A percentile compares a stretch with the other conserved stretches of the same genome.
Conservation (phyloP, 2,797 vertebrate genomes). For the Dicrostonyx torquatus region DNA sequence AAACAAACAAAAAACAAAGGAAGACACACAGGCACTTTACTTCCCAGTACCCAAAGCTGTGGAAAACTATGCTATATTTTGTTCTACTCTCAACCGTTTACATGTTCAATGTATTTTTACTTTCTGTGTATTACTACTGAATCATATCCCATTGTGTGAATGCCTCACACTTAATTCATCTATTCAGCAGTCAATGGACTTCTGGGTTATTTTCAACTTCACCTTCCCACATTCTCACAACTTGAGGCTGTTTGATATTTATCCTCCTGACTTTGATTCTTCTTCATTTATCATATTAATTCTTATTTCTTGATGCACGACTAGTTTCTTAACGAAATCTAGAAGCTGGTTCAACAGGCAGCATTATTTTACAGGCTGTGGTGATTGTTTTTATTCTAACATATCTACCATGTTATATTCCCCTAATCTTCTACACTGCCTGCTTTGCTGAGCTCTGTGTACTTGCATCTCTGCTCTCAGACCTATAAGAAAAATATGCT, state of each 20-base stretch:
- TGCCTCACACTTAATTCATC: not conserved
- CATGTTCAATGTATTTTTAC: not conserved
- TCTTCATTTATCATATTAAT: not conserved
- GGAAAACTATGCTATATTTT: not conserved
- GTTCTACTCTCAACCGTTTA: not conserved
- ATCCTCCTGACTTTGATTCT: not conserved
- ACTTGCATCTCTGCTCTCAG: not conserved
- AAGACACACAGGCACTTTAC: too few species aligned
- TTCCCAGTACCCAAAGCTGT: not conserved
- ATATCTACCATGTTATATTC: not conserved
- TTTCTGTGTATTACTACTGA: not conserved
- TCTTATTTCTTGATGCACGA: not conserved
- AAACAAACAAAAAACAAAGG: too few species aligned
- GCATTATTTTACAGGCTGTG: not conserved
- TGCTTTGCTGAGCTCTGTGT: not conserved
- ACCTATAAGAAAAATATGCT: not conserved
- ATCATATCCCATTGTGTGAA: not conserved
- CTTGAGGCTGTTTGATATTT: not conserved
- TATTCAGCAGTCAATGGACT: not conserved
- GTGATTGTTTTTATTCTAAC: not conserved
- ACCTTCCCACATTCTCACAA: not conserved
- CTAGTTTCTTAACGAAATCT: slow-evolving; percentile 21
- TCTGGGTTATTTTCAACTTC: not conserved
- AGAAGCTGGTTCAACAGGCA: not conserved
- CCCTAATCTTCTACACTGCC: not conserved